phyloP scores from a whole-genome alignment of 2,113 vertebrate genomes.

The Emydocephalus ijimae region DNA sequence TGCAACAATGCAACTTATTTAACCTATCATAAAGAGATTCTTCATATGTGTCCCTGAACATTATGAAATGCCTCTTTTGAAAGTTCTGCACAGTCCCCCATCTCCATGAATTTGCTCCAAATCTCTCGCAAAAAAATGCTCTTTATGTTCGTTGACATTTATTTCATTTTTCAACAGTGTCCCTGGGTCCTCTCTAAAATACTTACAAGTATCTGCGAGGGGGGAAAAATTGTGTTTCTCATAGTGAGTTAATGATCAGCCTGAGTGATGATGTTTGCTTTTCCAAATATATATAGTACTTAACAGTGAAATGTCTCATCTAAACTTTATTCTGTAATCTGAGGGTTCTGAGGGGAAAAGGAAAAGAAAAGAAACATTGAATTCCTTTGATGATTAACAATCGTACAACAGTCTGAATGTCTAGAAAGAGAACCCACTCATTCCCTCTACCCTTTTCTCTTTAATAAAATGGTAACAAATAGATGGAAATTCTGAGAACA shows the following conservation, averaged over 20 bases:
- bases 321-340: background rate
- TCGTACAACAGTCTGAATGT: slow-evolving; percentile 30
- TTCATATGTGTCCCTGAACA: background rate
- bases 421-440: slow-evolving; percentile 45
- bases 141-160: background rate
- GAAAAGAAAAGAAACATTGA: slow-evolving; percentile 23
- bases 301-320: slow-evolving; percentile 30
- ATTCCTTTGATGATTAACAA: slow-evolving; percentile 48
- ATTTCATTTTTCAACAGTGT: background rate
- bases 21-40: background rate
- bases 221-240: background rate
- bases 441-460: slow-evolving; percentile 43
- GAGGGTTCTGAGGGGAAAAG: background rate
- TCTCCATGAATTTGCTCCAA: background rate
- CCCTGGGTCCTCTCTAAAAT: background rate
- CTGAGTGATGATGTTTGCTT: slow-evolving; percentile 31
- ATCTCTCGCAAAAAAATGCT: background rate
- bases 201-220: background rate
- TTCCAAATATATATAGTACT: slow-evolving; percentile 29
- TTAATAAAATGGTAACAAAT: slow-evolving; percentile 52
- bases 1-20: background rate
- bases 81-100: background rate
- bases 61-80: background rate
- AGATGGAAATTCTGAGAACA: slow-evolving; percentile 64
- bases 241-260: slow-evolving; percentile 21